phyloP scores from a whole-genome alignment of 2,113 vertebrate genomes.

The Pachycephala philippinensis region DNA sequence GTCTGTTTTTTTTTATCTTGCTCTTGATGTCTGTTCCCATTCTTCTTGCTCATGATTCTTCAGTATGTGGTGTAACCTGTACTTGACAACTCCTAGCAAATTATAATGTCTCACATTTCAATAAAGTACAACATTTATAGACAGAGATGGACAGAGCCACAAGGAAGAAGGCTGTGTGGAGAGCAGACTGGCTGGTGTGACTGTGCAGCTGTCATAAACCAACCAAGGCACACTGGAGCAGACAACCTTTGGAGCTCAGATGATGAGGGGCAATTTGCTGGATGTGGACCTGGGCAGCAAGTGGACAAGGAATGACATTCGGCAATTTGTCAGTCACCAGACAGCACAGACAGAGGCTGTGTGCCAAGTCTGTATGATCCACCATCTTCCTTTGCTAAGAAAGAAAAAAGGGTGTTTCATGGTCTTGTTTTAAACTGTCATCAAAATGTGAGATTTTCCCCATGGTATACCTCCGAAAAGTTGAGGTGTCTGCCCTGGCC shows the following conservation, averaged over 20 bases:
- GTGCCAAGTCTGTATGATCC: background rate
- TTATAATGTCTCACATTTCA: background rate
- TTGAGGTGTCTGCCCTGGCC: rapidly evolving
- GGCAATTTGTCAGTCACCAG: background rate
- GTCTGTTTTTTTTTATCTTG: background rate
- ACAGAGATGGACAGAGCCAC: background rate
- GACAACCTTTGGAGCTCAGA: background rate
- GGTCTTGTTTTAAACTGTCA: background rate
- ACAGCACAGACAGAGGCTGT: background rate
- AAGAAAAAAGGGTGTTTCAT: background rate
- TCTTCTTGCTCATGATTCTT: background rate
- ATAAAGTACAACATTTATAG: background rate
- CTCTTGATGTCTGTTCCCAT: background rate
- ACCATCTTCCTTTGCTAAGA: background rate
- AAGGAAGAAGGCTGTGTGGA: background rate
- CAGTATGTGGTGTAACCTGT: rapidly evolving
- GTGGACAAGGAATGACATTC: background rate
- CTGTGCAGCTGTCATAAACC: background rate
- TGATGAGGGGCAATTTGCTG: background rate
- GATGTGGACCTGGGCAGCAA: rapidly evolving
- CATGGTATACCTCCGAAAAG: background rate
- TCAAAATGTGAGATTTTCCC: rapidly evolving
- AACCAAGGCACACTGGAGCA: background rate
- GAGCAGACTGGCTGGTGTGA: background rate
- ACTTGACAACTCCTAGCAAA: background rate